Conservation (phyloP, 2,113 vertebrate genomes). For the Eolophus roseicapilla region DNA sequence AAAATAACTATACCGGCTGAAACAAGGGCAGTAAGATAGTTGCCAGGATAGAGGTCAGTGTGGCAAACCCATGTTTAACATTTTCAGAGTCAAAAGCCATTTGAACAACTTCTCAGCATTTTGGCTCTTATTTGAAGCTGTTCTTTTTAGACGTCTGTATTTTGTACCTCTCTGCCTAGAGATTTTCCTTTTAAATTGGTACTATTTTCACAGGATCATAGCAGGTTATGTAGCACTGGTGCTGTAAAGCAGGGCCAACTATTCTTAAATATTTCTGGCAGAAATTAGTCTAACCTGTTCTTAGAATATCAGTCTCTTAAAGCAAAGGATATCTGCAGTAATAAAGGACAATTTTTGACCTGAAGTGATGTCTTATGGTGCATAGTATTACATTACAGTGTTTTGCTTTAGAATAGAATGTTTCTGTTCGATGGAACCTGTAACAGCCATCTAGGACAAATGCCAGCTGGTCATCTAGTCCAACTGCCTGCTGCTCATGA, state of each 20-base stretch:
- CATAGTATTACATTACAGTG: fast-evolving
- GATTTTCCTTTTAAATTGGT: not conserved
- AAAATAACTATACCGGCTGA: not conserved
- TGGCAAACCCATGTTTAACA: not conserved
- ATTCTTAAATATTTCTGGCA: not conserved
- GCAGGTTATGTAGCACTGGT: not conserved
- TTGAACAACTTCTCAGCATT: not conserved
- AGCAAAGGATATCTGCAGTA: not conserved
- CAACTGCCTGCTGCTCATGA: not conserved
- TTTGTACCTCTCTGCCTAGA: not conserved
- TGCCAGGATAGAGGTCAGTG: not conserved
- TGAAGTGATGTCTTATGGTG: not conserved
- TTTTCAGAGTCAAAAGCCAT: not conserved
- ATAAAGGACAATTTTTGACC: not conserved
- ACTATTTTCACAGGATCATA: not conserved
- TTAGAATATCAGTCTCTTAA: not conserved
- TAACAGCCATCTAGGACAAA: not conserved
- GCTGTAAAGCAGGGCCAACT: not conserved
- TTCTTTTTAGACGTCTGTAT: not conserved
- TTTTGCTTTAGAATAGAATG: not conserved
- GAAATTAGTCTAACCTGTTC: not conserved
- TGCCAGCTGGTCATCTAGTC: not conserved
- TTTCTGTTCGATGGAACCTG: not conserved
- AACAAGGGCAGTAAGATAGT: not conserved
- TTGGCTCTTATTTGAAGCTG: not conserved